Conservation (phyloP, 2,888 invertebrate genomes). For the Brachynemurus nebulosus region DNA sequence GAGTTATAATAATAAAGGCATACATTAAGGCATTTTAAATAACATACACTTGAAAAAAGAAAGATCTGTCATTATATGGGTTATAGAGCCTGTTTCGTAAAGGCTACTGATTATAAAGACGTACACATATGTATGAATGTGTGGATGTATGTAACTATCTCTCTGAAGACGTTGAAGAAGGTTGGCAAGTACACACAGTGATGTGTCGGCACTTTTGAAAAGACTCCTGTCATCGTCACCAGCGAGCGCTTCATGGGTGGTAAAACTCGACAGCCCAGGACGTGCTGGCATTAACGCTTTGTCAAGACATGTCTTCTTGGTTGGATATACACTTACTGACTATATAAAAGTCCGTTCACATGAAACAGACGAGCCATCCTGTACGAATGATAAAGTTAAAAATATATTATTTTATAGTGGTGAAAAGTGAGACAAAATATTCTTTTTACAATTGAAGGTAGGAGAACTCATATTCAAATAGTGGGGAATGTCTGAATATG, state of each 20-base stretch:
- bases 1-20: too few species aligned
- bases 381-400: too few species aligned
- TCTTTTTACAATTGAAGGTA: too few species aligned
- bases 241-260: constrained; percentile 36
- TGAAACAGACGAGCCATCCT: too few species aligned
- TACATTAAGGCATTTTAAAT: too few species aligned
- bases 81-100: constrained; percentile 10
- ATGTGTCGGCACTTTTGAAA: constrained; percentile 29
- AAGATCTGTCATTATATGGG: too few species aligned
- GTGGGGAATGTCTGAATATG: too few species aligned
- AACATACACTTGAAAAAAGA: too few species aligned
- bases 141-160: neutral
- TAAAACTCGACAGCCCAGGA: constrained; percentile 32
- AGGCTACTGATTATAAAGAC: constrained; percentile 30
- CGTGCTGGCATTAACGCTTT: constrained; percentile 35
- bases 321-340: too few species aligned
- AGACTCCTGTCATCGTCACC: constrained; percentile 35
- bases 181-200: constrained; percentile 21
- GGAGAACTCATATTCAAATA: neutral
- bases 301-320: constrained; percentile 25
- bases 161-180: constrained; percentile 13
- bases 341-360: too few species aligned
- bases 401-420: too few species aligned
- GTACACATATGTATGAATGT: neutral
- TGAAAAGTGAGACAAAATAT: too few species aligned